These are phyloP conservation scores for Drosophila lacteicornis DNA, from an alignment of 1,140 invertebrate species.

Conservation along the genomic window DNA sequence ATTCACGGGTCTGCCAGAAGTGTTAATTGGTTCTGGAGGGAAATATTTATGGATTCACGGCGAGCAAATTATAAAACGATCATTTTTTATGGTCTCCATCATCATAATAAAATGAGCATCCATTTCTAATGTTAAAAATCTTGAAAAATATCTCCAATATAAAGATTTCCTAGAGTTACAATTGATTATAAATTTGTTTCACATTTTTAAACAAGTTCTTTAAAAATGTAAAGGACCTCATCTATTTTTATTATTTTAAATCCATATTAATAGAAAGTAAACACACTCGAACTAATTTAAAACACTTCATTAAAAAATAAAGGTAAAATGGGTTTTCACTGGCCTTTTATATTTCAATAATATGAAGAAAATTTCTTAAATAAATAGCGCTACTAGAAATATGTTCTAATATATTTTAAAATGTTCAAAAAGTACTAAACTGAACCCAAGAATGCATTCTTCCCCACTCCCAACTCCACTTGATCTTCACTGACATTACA, in stretches of 20 bases:
- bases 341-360: too few species aligned
- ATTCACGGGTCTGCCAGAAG: slow-evolving; percentile 33
- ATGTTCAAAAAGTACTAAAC: too few species aligned
- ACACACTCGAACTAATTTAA: too few species aligned
- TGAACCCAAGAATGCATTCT: neutral
- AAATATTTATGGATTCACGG: slow-evolving; percentile 24
- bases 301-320: too few species aligned
- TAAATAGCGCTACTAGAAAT: too few species aligned
- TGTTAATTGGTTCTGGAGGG: slow-evolving; percentile 38
- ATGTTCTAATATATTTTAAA: too few species aligned
- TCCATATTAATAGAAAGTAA: too few species aligned
- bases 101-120: neutral
- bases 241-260: too few species aligned
- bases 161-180: neutral
- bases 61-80: neutral
- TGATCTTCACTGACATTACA: neutral
- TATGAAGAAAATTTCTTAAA: too few species aligned
- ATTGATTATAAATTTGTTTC: neutral
- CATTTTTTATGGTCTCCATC: slow-evolving; percentile 6
- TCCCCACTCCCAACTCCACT: neutral
- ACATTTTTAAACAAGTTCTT: too few species aligned
- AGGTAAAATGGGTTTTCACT: too few species aligned
- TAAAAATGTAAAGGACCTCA: too few species aligned
- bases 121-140: neutral
- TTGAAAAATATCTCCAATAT: neutral